Evolutionary conservation across 2,113 vertebrate genomes (phyloP), one percentile per base, ranked within the genome.

Genomic region (Toxotes chatareus): DNA sequence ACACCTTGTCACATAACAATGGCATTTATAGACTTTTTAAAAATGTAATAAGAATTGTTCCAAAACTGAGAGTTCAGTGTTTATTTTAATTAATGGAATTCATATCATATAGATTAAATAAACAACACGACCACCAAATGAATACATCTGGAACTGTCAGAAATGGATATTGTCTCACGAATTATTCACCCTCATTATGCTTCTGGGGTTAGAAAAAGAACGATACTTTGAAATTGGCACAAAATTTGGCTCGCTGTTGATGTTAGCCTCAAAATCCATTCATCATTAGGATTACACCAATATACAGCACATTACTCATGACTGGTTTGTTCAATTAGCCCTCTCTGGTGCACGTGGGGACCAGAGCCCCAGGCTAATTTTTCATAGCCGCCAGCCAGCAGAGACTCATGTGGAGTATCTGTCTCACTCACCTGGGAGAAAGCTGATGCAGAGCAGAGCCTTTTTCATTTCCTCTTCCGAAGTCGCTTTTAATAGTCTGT

Each of bases 401-500:
- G 81, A 87, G 85, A 61, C 85, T 93, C 91, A 89, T 87, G 91
- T 88, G 62, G 81, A 86, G 86, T 85, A 76, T 76, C 84, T 85
- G 82, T 76, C 82, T 92, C 86, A 65, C 76, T 88, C 89, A 89
- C 89, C 82, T 92, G 88, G 85, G 89, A 91, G 85, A 83, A 85
- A 73, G 66, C 79, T 84, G 76, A 84, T 47, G 75, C 84, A 60
- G 56, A 83, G 69, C 63, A 81, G 70, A 79, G 70, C 65, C 84
- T 81, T 71, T 77, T 76, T 89, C 86, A 90, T 91, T 92, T 93
- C 91, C 88, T 93, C 76, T 64, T 82, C 82, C 65, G 85, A 85
- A 93, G 91, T 93, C 72, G 85, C 91, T 92, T 91, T 92, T 93
- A 94, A 92, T 93, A 89, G 88, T 73, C 79, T 84, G 72, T 91